These are phyloP conservation scores for Drepana arcuata DNA, from an alignment of 1,140 invertebrate genomes.

Conservation along the genomic window DNA sequence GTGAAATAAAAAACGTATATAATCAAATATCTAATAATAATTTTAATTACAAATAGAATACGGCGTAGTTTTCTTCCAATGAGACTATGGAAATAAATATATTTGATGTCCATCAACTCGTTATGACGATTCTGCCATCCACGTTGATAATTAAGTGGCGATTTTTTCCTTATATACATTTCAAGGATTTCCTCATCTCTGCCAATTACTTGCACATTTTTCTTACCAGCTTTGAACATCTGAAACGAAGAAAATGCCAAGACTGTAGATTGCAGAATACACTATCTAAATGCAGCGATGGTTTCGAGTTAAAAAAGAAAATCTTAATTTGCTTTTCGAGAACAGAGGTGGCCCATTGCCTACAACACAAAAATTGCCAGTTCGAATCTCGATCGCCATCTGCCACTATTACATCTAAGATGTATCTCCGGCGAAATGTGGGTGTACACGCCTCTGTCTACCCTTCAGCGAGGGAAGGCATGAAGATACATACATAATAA, in stretches of 20 bases:
- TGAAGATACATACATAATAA: too few species aligned
- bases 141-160: not conserved
- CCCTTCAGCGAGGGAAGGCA: too few species aligned
- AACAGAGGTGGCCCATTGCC: too few species aligned
- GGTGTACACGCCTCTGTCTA: too few species aligned
- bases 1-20: too few species aligned
- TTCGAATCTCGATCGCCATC: not conserved
- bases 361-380: not conserved
- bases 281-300: not conserved
- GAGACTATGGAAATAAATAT: too few species aligned
- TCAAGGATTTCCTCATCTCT: slow-evolving; percentile 1
- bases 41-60: too few species aligned
- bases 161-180: not conserved
- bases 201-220: slow-evolving; percentile 18
- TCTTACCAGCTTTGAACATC: slow-evolving; percentile 26
- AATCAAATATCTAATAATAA: too few species aligned
- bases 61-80: too few species aligned
- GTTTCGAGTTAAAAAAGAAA: too few species aligned
- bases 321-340: not conserved
- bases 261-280: too few species aligned
- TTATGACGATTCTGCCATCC: not conserved
- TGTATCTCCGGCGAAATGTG: not conserved
- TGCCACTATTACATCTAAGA: not conserved
- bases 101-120: too few species aligned
- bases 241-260: slow-evolving; percentile 11